These are phyloP conservation scores for Venustaconcha ellipsiformis DNA, from an alignment of 1,140 invertebrate genomes.

Conservation along the genomic window DNA sequence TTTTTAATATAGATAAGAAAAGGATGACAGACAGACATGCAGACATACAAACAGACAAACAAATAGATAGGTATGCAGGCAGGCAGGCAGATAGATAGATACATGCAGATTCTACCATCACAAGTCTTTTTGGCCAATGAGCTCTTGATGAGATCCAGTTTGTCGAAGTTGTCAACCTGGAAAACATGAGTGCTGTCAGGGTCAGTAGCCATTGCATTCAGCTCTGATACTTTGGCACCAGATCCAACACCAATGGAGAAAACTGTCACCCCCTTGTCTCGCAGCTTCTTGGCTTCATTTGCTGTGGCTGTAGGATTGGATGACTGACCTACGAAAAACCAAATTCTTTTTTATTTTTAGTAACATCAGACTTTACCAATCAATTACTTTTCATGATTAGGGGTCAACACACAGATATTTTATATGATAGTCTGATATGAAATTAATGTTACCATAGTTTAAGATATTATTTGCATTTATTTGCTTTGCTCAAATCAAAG, in stretches of 20 bases:
- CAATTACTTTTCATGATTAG: too few relatives aligned
- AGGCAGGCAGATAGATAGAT: background rate
- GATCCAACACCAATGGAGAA: slow-evolving; percentile 54
- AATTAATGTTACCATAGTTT: too few relatives aligned
- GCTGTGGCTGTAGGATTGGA: slow-evolving; percentile 25
- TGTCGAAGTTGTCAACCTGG: slow-evolving; percentile 42
- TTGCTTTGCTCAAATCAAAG: too few relatives aligned
- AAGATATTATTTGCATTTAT: too few relatives aligned
- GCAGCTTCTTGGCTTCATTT: slow-evolving; percentile 17
- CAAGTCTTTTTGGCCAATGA: slow-evolving; percentile 41
- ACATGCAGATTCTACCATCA: slow-evolving; percentile 15
- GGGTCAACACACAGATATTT: too few relatives aligned
- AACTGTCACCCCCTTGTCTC: slow-evolving; percentile 42
- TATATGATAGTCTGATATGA: too few relatives aligned
- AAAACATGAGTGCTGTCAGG: slow-evolving; percentile 49
- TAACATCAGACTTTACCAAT: too few relatives aligned
- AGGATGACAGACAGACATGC: too few relatives aligned
- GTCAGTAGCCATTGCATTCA: slow-evolving; percentile 49
- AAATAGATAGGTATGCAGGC: too few relatives aligned
- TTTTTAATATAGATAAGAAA: too few relatives aligned
- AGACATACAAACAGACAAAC: too few relatives aligned
- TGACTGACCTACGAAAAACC: slow-evolving; percentile 18
- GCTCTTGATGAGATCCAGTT: slow-evolving; percentile 40
- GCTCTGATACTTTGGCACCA: slow-evolving; percentile 28
- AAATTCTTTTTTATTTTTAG: too few relatives aligned